phyloP scores from a whole-genome alignment of 1,140 invertebrate species.

The Zaprionus nigranus region DNA sequence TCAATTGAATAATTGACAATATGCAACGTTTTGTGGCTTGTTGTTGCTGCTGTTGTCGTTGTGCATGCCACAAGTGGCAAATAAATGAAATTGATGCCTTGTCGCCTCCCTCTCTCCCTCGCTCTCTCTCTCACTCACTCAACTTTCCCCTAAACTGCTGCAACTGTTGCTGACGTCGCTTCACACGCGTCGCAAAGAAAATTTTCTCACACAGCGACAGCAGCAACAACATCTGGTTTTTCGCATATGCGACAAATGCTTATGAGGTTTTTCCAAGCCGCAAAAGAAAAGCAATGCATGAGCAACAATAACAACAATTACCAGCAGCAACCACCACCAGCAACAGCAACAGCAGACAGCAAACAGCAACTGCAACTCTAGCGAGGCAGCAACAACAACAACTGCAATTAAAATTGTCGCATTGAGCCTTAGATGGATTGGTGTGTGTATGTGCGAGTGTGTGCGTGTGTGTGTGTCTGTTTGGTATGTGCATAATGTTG shows the following conservation, averaged over 20 bases:
- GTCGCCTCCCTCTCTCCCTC: slow-evolving; percentile 29
- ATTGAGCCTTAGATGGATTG: slow-evolving; percentile 67
- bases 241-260: slow-evolving; percentile 66
- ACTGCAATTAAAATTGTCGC: slow-evolving; percentile 77
- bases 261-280: slow-evolving; percentile 47
- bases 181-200: slow-evolving; percentile 70
- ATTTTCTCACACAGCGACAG: slow-evolving; percentile 67
- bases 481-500: slow-evolving; percentile 13
- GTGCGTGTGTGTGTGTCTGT: slow-evolving; percentile 5
- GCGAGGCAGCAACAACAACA: slow-evolving; percentile 32
- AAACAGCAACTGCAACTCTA: slow-evolving; percentile 7
- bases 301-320: slow-evolving; percentile 6
- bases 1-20: slow-evolving; percentile 81
- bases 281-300: slow-evolving; percentile 52
- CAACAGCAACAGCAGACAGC: slow-evolving; percentile 1
- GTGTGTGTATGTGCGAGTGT: neutral
- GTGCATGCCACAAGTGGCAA: slow-evolving; percentile 74
- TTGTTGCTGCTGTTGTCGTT: slow-evolving; percentile 47
- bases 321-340: neutral
- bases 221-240: slow-evolving; percentile 65
- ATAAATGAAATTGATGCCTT: slow-evolving; percentile 82
- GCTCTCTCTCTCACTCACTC: neutral
- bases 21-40: slow-evolving; percentile 44
- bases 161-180: slow-evolving; percentile 42
- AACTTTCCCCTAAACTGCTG: slow-evolving; percentile 54